A percentile compares a stretch with the other conserved stretches of the same genome.
Evolutionary conservation across 1,140 invertebrate genomes (phyloP).

Genomic region (Bombus affinis): DNA sequence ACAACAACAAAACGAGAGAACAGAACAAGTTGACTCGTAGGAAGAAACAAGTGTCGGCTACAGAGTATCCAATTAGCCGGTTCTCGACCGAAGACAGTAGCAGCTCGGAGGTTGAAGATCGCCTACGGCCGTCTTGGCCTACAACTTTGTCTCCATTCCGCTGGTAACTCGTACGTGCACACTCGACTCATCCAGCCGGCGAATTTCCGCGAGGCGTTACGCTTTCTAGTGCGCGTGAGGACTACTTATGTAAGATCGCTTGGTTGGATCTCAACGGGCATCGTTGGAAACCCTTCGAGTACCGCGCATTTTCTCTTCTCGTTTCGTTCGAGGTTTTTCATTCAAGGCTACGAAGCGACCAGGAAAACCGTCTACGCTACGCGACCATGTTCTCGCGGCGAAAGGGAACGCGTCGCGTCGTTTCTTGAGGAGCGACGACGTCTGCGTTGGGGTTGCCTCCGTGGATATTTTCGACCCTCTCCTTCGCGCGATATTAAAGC

Average conservation of each 20-base stretch:
- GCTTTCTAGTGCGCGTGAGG: constrained; percentile 35
- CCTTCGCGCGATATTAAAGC: constrained; percentile 18
- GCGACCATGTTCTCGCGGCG: too few species aligned
- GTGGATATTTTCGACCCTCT: not conserved
- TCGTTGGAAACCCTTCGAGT: not conserved
- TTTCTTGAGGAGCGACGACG: not conserved
- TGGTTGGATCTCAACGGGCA: constrained; percentile 42
- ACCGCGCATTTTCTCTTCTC: not conserved
- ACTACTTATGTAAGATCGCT: constrained; percentile 49
- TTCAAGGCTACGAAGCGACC: constrained; percentile 7
- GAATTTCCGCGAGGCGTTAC: constrained; percentile 50
- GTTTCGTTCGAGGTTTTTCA: constrained; percentile 11
- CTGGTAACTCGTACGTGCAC: constrained; percentile 12
- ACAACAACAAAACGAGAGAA: not conserved
- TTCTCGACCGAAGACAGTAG: constrained; percentile 57
- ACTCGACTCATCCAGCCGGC: constrained; percentile 20
- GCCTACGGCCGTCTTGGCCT: constrained; percentile 42
- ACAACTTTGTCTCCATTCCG: constrained; percentile 36
- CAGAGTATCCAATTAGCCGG: constrained; percentile 67
- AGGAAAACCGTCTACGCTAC: constrained; percentile 4
- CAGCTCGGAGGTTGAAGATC: constrained; percentile 32
- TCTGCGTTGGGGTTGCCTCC: not conserved
- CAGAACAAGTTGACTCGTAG: constrained; percentile 31
- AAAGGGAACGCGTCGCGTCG: not conserved
- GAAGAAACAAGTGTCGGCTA: constrained; percentile 52